Evolutionary conservation across 1,140 invertebrate genomes (phyloP), one percentile per base, ranked within the genome.

Genomic region (Trachelipus rathkii): DNA sequence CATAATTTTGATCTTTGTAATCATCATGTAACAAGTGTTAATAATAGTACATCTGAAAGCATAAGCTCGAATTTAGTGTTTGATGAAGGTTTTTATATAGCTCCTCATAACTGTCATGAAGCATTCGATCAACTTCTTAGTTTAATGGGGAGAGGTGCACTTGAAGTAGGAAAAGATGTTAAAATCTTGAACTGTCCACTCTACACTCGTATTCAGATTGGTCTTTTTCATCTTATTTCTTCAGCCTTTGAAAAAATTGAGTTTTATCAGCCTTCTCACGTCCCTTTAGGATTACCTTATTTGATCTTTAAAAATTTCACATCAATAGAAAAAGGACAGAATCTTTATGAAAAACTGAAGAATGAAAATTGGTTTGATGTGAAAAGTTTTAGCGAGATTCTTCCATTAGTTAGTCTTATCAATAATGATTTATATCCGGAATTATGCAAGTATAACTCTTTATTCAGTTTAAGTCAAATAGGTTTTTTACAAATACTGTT

Each of bases 121-220:
- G 73, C 68, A 3, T 33, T 75, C 0, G 73, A 75, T 13, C 23
- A 21, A 19, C 73, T 75, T 11, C 44, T 68, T 19, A 67, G 67
- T 44, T 15, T 75, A 67, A 33, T 75, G 19, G 43, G 9, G 7
- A 68, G 43, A 10, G 19, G 69, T 13, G 13, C 2, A 15, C 23
- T 75, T 44, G 43, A 44, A 68, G 50, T 15, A 66, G 45, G 45
- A 6, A 44, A 44, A 19, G 45, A 60, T 2, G 33, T 75, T 15
- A 44, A 33, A 33, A 60, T 75, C 53, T 46, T 67, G 0, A 75
- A 75, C 43, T 68, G 66, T 24, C 33, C 73, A n/a, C 60, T 75
- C 0, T 44, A 60, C 7, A 67, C 73, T 13, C 53, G 73, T 13
- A 46, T 75, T 13, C 73, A 75, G 15, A 66, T 44, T 44, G 73